phyloP scores from a whole-genome alignment of 2,113 vertebrate genomes.

The Peucedramus taeniatus region DNA sequence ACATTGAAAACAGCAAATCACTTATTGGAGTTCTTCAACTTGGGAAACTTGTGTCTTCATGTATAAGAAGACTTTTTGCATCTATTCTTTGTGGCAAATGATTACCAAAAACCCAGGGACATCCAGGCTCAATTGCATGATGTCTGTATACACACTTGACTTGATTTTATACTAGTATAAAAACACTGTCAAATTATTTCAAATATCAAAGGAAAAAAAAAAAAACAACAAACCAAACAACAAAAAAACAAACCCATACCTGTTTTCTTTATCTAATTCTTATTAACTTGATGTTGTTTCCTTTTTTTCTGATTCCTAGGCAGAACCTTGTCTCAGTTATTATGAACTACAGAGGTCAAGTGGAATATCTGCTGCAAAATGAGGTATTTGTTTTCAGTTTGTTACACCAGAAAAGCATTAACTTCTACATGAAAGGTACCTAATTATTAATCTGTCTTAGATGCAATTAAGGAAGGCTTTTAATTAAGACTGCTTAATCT shows the following conservation, averaged over 20 bases:
- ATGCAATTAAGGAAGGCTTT: background rate
- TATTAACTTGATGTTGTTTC: background rate
- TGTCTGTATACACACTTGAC: background rate
- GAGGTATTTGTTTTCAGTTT: slow-evolving; percentile 45
- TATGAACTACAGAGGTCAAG: slow-evolving; percentile 5
- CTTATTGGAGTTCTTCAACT: background rate
- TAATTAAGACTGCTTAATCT: slow-evolving; percentile 3
- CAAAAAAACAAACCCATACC: background rate
- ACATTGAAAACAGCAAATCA: background rate
- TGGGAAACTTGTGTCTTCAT: background rate
- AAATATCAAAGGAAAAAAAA: background rate
- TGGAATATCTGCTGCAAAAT: slow-evolving; percentile 40
- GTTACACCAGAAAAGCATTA: background rate
- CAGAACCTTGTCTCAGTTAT: background rate
- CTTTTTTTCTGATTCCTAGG: background rate
- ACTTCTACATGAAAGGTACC: background rate
- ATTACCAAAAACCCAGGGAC: fast-evolving
- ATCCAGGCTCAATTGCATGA: background rate
- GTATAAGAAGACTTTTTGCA: background rate
- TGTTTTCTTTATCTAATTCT: background rate
- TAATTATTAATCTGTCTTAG: background rate
- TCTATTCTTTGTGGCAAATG: background rate
- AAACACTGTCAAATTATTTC: background rate
- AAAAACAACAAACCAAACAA: fast-evolving
- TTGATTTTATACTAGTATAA: background rate